Conservation (phyloP, 2,888 invertebrate species). For the Eugnorisma glareosa region DNA sequence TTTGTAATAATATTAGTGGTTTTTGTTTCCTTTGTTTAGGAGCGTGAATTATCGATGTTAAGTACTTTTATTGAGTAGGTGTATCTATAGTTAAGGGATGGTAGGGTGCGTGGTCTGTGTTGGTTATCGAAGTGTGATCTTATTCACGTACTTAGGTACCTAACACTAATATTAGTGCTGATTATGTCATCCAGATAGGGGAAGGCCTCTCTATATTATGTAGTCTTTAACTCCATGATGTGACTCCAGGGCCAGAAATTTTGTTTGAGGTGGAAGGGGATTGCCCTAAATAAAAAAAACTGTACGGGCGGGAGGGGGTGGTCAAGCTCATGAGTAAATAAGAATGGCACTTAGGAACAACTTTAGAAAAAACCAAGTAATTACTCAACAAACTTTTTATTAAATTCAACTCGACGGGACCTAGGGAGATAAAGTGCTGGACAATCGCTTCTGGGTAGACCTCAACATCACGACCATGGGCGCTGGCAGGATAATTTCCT, state of each 20-base stretch:
- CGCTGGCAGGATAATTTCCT: neutral
- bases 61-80: conserved; percentile 46
- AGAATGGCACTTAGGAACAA: neutral
- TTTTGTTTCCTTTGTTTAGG: conserved; percentile 56
- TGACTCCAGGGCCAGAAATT: neutral
- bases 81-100: conserved; percentile 32
- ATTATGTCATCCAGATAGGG: neutral
- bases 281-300: neutral
- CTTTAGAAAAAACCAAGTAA: neutral
- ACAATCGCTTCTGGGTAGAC: neutral
- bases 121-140: conserved; percentile 12
- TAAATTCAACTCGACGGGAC: neutral
- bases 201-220: too few relatives aligned
- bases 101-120: conserved; percentile 46
- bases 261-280: neutral
- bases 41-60: conserved; percentile 65
- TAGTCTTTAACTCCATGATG: too few relatives aligned
- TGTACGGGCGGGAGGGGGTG: neutral
- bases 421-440: neutral
- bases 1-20: conserved; percentile 34
- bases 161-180: neutral
- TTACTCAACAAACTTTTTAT: neutral
- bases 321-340: neutral
- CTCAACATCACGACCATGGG: neutral
- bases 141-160: neutral